phyloP scores from a whole-genome alignment of 1,140 invertebrate genomes.

The Drosophila sp. region DNA sequence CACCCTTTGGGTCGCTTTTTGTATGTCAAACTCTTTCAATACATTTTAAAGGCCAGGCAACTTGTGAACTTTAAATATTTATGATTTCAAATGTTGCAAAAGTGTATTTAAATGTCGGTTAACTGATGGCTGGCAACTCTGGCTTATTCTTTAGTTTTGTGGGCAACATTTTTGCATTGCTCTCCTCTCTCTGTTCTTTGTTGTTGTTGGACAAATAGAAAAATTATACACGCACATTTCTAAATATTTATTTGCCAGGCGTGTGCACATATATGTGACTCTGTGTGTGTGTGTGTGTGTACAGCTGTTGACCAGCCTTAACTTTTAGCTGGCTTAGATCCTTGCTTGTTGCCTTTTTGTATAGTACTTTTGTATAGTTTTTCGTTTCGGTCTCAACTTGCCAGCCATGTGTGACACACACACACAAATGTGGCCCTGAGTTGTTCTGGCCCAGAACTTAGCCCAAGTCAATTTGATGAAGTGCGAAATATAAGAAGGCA shows the following conservation, averaged over 20 bases:
- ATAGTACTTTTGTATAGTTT: slow-evolving; percentile 77
- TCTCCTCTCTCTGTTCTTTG: background rate
- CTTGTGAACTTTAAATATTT: background rate
- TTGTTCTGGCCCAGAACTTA: slow-evolving; percentile 19
- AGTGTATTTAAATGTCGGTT: slow-evolving; percentile 18
- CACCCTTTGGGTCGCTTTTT: background rate
- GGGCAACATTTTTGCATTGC: slow-evolving; percentile 37
- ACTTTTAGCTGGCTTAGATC: slow-evolving; percentile 42
- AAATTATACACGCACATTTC: slow-evolving; percentile 56
- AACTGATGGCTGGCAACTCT: background rate
- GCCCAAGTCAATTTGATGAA: slow-evolving; percentile 69
- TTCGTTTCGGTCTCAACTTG: slow-evolving; percentile 34
- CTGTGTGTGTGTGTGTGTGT: slow-evolving; percentile 17
- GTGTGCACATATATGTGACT: background rate
- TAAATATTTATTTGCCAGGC: slow-evolving; percentile 54
- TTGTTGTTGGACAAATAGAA: slow-evolving; percentile 41
- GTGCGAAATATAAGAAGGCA: slow-evolving; percentile 49
- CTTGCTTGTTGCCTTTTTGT: slow-evolving; percentile 18
- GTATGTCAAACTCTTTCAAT: background rate
- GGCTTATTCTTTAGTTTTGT: too few species aligned
- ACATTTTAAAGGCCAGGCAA: background rate
- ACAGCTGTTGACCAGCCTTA: slow-evolving; percentile 52
- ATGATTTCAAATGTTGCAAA: background rate
- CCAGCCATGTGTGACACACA: slow-evolving; percentile 52
- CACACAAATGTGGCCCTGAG: slow-evolving; percentile 15